Evolutionary conservation across 2,797 vertebrate genomes (phyloP).

Genomic region (Telmatherina bonti): DNA sequence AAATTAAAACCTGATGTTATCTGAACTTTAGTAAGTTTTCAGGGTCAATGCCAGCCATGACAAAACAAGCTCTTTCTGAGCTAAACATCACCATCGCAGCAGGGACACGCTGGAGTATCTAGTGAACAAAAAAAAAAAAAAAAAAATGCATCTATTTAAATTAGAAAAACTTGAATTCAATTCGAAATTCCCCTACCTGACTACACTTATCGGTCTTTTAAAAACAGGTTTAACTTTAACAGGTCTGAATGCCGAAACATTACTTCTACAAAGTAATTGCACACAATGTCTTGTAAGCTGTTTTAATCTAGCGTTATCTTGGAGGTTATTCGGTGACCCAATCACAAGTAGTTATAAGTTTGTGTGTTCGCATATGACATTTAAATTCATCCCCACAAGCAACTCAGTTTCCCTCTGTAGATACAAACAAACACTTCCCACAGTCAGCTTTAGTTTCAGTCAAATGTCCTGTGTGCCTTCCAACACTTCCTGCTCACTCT

Average conservation of each 20-base stretch:
- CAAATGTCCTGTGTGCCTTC: not conserved
- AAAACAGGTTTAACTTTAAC: not conserved
- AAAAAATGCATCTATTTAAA: conserved; percentile 4
- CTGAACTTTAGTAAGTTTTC: not conserved
- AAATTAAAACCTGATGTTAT: conserved; percentile 15
- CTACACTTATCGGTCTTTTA: not conserved
- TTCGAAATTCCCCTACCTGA: not conserved
- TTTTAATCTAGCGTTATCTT: not conserved
- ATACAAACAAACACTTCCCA: not conserved
- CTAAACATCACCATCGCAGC: not conserved
- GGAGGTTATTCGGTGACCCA: not conserved
- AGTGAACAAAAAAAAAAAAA: not conserved
- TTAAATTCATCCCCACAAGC: not conserved
- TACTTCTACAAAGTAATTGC: not conserved
- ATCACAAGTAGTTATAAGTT: not conserved
- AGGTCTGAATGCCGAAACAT: not conserved
- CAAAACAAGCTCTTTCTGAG: conserved; percentile 14
- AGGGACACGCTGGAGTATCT: not conserved
- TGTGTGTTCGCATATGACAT: not conserved
- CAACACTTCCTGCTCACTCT: not conserved
- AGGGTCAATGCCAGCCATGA: not conserved
- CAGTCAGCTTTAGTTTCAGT: not conserved
- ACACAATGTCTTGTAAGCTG: not conserved
- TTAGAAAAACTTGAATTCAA: not conserved
- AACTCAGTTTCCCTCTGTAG: no score